Evolutionary conservation across 1,140 invertebrate species (phyloP), one percentile per base, ranked within the genome.

Genomic region (Drosophila grimshawi): DNA sequence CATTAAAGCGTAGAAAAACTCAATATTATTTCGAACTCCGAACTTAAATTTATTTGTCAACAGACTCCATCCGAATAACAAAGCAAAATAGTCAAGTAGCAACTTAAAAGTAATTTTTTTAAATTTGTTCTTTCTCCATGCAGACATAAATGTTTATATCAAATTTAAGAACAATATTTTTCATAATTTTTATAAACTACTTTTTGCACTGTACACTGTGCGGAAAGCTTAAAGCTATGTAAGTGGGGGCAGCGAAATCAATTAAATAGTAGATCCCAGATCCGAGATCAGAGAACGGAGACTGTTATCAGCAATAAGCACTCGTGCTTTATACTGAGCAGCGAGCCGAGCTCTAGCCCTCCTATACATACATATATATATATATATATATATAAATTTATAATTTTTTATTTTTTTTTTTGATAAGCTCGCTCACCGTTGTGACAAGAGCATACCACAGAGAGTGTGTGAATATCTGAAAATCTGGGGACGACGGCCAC

Each of bases 341-440:
- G 32, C 71, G 46, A 35, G 46, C 48, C 30, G 39, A 59, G 57
- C 46, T 63, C 19, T 3, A 52, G 35, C 65, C 70, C 43, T 43
- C 39, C 39, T n/a, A 57, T 77, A 62, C 49, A 71, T 52, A 19
- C 56, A 63, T 29, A 35, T 56, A n/a, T 43, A 43, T 43, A 10
- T 39, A 2, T 39, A 1, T 10, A 57, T 77, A 62, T 45, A 71
- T 49, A 19, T 51, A 63, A 29, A 41, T 56, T 43, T 10, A 43
- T 43, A n/a, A 3, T 41, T 0, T 8, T 41, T 41, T 10, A n/a
- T 41, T 10, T 8, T 41, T 32, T 45, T 27, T 59, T 27, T 73
- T 72, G 62, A 66, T 72, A 72, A 60, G 63, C 63, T 72, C 55
- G 45, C 53, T 72, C 63, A 63, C 35, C 51, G 52, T 19, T 29